Base-by-base conservation (phyloP, 2,888 invertebrate genomes). In the Xylocampa areola region DNA sequence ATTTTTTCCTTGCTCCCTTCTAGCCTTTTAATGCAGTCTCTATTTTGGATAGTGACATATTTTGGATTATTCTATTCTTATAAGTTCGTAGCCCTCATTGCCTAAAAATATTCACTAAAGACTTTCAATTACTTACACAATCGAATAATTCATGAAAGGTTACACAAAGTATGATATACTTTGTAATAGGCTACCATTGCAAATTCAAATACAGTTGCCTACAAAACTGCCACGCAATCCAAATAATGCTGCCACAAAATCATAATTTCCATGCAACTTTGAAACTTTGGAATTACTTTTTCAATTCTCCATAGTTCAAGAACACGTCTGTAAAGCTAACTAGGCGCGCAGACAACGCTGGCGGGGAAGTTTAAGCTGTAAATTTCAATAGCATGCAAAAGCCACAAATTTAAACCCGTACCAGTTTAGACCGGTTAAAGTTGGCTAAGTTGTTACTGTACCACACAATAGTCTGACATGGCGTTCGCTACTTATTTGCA, bases 371-470 rank as follows among this genome's bases (percentile, higher is more conserved):
- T 90, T 84, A 73, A 82, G 86, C 87, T 86, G 91, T 92, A 92
- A 92, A 92, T 92, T 91, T 91, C 89, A 91, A 91, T 90, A 89
- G 86, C 85, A 85, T 83, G 87, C 87, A 86, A 87, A 90, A 82
- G 87, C 90, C 87, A 90, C 91, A 90, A 91, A 90, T 92, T 92
- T 86, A 84, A 79, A n/a, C n/a, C 76, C 11, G 61, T 68, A 69
- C 75, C 68, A 65, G 73, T 63, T 74, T 68, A 76, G 44, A 83
- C 85, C 79, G 80, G 85, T 82, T 85, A 80, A 87, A 89, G 85
- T 89, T 87, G 77, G 81, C 77, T 79, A 85, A 87, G 81, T 87
- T 83, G 81, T 80, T 82, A 76, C 76, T 81, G 80, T 79, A 77
- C 75, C 73, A 80, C 77, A 76, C 75, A 84, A 85, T 79, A 79